Percentiles rank a stretch among this genome's conserved stretches.
Evolutionary conservation across 1,140 invertebrate genomes (phyloP).

Genomic region (Rhizoglyphus robini): DNA sequence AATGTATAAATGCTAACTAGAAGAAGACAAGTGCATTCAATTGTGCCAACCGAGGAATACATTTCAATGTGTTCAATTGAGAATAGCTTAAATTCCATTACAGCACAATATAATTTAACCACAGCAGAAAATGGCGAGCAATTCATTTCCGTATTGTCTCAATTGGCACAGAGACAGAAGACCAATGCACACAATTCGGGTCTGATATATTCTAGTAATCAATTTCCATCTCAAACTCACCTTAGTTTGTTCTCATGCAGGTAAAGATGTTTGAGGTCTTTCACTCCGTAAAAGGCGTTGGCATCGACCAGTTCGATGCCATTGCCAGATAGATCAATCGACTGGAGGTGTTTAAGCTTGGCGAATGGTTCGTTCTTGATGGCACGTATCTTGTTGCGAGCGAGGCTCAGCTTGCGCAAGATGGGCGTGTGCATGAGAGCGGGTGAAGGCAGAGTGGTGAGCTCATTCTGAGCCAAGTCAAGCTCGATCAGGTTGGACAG

Average conservation of each 20-base stretch:
- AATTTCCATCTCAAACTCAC: slow-evolving; percentile 31
- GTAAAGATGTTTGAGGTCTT: slow-evolving; percentile 60
- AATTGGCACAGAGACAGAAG: background rate
- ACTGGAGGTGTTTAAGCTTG: slow-evolving; percentile 49
- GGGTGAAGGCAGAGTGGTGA: slow-evolving; percentile 51
- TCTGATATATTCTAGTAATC: background rate
- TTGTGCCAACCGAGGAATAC: too few relatives aligned
- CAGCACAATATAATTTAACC: too few relatives aligned
- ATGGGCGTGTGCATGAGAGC: slow-evolving; percentile 52
- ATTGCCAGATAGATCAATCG: slow-evolving; percentile 56
- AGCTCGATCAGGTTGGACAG: slow-evolving; percentile 45
- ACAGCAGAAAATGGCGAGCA: too few relatives aligned
- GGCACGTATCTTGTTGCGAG: slow-evolving; percentile 52
- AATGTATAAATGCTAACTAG: too few relatives aligned
- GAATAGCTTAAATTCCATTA: too few relatives aligned
- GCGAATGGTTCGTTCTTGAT: slow-evolving; percentile 53
- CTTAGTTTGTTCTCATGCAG: slow-evolving; percentile 62
- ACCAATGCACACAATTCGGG: background rate
- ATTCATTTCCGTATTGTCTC: too few relatives aligned
- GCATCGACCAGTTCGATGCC: slow-evolving; percentile 38
- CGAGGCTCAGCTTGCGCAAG: slow-evolving; percentile 55
- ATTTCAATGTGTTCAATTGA: too few relatives aligned
- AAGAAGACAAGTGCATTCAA: too few relatives aligned
- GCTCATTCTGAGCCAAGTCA: slow-evolving; percentile 55
- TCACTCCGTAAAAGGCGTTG: slow-evolving; percentile 60